Percentiles rank a stretch among this genome's conserved stretches.
Evolutionary conservation across 2,888 invertebrate genomes (phyloP).

Genomic region (Hyppa rectilinea): DNA sequence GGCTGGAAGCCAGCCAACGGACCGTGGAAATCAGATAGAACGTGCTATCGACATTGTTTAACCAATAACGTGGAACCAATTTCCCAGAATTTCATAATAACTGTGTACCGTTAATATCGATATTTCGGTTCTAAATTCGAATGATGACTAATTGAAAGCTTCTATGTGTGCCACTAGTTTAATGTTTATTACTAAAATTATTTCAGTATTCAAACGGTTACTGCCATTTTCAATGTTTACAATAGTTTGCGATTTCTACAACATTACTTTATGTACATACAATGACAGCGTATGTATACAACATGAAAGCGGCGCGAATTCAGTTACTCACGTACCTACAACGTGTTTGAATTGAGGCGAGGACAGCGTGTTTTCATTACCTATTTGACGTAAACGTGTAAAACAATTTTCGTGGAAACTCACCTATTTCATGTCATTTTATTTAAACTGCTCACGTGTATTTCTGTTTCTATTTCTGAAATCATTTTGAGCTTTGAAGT

Average conservation of each 20-base stretch:
- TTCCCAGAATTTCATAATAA: slow-evolving; percentile 67
- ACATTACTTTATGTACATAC: slow-evolving; percentile 60
- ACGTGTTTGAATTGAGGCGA: slow-evolving; percentile 54
- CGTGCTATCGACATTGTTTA: slow-evolving; percentile 78
- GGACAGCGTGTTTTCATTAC: slow-evolving; percentile 40
- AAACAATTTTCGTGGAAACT: slow-evolving; percentile 45
- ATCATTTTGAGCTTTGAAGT: slow-evolving; percentile 42
- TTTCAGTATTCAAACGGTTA: slow-evolving; percentile 71
- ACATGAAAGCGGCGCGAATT: slow-evolving; percentile 49
- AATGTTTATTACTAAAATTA: slow-evolving; percentile 73
- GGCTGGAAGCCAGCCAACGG: slow-evolving; percentile 83
- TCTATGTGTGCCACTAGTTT: slow-evolving; percentile 63
- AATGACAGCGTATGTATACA: slow-evolving; percentile 53
- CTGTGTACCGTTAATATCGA: slow-evolving; percentile 66
- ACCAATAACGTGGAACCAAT: slow-evolving; percentile 70
- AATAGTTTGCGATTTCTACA: slow-evolving; percentile 55
- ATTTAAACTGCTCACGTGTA: slow-evolving; percentile 18
- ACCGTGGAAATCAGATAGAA: slow-evolving; percentile 76
- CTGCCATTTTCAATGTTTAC: slow-evolving; percentile 64
- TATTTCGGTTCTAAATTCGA: slow-evolving; percentile 68
- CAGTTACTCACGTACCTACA: slow-evolving; percentile 18
- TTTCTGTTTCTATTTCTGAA: slow-evolving; percentile 42
- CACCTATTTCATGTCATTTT: slow-evolving; percentile 24
- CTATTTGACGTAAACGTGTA: slow-evolving; percentile 40
- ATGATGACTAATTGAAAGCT: slow-evolving; percentile 73